These are phyloP conservation scores for Eupithecia vulgata DNA, from an alignment of 2,888 invertebrate genomes.

Conservation along the genomic window DNA sequence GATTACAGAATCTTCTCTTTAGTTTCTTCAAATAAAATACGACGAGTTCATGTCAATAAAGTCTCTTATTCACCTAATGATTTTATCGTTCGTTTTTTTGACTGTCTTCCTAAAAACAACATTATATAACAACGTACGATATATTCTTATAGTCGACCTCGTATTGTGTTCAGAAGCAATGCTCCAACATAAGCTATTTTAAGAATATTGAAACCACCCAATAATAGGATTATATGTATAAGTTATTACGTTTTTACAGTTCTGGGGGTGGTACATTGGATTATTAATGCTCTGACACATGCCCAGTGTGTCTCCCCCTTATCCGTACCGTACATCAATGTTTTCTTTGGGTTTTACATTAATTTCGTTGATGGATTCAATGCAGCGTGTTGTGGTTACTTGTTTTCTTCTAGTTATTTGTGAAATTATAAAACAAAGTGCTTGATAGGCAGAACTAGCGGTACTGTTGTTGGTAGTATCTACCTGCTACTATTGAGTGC, in stretches of 20 bases:
- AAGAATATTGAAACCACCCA: slow-evolving; percentile 5
- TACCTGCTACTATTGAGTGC: neutral
- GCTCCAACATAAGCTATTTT: neutral
- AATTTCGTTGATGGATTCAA: slow-evolving; percentile 27
- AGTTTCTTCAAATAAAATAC: too few relatives aligned
- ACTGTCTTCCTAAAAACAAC: too few relatives aligned
- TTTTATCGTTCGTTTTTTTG: too few relatives aligned
- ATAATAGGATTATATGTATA: slow-evolving; percentile 37
- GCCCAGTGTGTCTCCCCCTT: slow-evolving; percentile 38
- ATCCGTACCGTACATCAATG: slow-evolving; percentile 35
- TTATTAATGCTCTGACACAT: slow-evolving; percentile 42
- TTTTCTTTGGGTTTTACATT: slow-evolving; percentile 43
- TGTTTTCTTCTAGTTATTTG: neutral
- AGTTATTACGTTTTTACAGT: slow-evolving; percentile 36
- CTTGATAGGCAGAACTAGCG: too few relatives aligned
- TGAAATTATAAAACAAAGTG: slow-evolving; percentile 5
- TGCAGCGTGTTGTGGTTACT: neutral
- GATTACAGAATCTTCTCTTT: too few relatives aligned
- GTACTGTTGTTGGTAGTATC: neutral
- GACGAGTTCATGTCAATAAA: too few relatives aligned
- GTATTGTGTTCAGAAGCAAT: neutral
- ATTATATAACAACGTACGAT: too few relatives aligned
- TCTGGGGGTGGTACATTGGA: slow-evolving; percentile 39
- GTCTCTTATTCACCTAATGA: too few relatives aligned
- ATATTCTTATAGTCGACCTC: too few relatives aligned